Evolutionary conservation across 2,797 vertebrate species (phyloP), one percentile per base, ranked within the genome.

Genomic region (Etheostoma perlongum): DNA sequence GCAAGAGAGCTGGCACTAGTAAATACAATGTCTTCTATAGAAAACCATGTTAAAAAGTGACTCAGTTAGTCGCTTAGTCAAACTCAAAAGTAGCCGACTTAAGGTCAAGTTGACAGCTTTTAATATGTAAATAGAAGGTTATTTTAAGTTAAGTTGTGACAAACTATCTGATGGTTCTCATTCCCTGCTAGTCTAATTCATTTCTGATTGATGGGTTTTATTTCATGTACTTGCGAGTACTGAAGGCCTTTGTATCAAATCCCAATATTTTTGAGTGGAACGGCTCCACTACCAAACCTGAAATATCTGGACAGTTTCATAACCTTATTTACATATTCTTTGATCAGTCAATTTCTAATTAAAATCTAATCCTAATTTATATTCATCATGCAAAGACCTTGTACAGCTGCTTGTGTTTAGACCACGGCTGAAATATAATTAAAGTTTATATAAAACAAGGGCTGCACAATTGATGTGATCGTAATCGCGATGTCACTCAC

Each of bases 1-100:
- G 78, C 69, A 2, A 69, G 72, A 72, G 68, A 6, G 0, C 55
- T 48, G 73, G 62, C 74, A 71, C 76, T 71, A 78, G 74, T 80
- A 79, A 79, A 82, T 66, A 69, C 61, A 61, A 73, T 58, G 27
- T 55, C 40, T 48, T 75, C 71, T 51, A 23, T 1, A 49, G 8
- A 66, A 78, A 81, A 54, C 2, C 6, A 51, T 8, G 23, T 65
- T 72, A 23, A 30, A 59, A 60, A 66, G 10, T 51, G 36, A 72
- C 18, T 66, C 15, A 1, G 46, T 42, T 71, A 48, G 55, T n/a
- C 51, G 44, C 13, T n/a, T 6, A 25, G 57, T 52, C 33, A 42
- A 25, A 33, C 15, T 12, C 0, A 53, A 54, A 33, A 6, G 40
- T 7, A 33, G 46, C 25, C n/a, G 30, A 81, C n/a, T 18, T 4